phyloP scores from a whole-genome alignment of 2,113 vertebrate species.

The Trachemys scripta region DNA sequence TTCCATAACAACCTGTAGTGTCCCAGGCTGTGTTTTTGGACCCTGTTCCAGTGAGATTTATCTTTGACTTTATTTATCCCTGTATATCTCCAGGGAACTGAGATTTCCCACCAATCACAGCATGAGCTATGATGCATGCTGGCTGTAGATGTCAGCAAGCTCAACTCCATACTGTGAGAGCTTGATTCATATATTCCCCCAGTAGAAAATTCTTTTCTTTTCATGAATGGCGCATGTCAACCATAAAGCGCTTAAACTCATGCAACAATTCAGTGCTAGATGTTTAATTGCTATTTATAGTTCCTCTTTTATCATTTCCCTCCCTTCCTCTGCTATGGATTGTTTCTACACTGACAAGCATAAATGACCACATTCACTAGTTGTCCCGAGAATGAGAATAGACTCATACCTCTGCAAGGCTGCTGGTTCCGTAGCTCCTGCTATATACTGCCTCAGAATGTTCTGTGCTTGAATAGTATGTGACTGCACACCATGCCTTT shows the following conservation, averaged over 20 bases:
- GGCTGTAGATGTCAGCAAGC: not conserved
- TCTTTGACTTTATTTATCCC: not conserved
- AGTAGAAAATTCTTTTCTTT: not conserved
- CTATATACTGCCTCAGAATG: not conserved
- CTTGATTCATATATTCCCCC: not conserved
- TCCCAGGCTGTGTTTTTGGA: not conserved
- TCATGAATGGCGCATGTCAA: not conserved
- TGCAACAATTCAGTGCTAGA: not conserved
- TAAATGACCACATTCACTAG: not conserved
- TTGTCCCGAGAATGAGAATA: not conserved
- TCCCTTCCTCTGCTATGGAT: not conserved
- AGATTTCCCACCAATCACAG: not conserved
- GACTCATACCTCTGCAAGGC: not conserved
- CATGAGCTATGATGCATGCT: not conserved
- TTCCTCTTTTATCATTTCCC: not conserved
- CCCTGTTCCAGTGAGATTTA: not conserved
- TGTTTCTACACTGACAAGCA: not conserved
- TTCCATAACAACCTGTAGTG: not conserved
- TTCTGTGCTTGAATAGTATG: accelerated
- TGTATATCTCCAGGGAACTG: not conserved
- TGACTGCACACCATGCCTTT: not conserved
- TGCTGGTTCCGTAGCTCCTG: not conserved
- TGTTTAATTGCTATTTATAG: not conserved
- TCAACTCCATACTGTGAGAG: not conserved
- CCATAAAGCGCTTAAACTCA: not conserved